Evolutionary conservation across 2,797 vertebrate genomes (phyloP), one percentile per base, ranked within the genome.

Genomic region (Cirrhinus mrigala): DNA sequence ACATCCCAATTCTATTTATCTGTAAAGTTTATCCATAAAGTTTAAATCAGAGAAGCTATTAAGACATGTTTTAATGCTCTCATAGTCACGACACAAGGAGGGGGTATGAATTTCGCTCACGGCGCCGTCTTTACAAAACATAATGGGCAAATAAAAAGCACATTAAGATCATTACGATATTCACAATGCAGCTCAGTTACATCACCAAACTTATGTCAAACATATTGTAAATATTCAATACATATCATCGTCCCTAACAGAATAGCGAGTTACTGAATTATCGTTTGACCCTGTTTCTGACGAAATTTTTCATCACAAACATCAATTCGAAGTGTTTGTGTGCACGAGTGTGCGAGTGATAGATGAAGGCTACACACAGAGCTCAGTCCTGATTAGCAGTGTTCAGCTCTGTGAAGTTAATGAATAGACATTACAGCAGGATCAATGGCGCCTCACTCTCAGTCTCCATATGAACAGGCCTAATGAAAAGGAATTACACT

Each of bases 401-500:
- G 71, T 81, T 75, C 50, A 74, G 62, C 71, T 84, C 40, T 81
- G 83, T 54, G 73, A 76, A 78, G 79, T 71, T 82, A 85, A 87
- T 87, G 83, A 87, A 85, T 78, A 82, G 83, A 85, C 83, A 87
- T 87, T 87, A 85, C 82, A 84, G 71, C 27, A 44, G 62, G 82
- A 87, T 87, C 86, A 85, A 82, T 85, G 79, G 79, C 1, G 44
- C 60, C 78, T 70, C 70, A 77, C 73, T 82, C 48, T n/a, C 77
- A 64, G 82, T 80, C 82, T 84, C 62, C 46, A 52, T 69, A 87
- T 54, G 78, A 87, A 84, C 81, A 48, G 20, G 22, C 48, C 71
- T 85, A 87, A 85, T 87, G 73, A 85, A 87, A 87, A 87, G 79
- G 66, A 74, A 87, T 87, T 87, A 87, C 73, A 82, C 29, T 27